A percentile compares a stretch with the other conserved stretches of the same genome.
Conservation (phyloP, 2,113 vertebrate genomes). For the Donacobius atricapilla region DNA sequence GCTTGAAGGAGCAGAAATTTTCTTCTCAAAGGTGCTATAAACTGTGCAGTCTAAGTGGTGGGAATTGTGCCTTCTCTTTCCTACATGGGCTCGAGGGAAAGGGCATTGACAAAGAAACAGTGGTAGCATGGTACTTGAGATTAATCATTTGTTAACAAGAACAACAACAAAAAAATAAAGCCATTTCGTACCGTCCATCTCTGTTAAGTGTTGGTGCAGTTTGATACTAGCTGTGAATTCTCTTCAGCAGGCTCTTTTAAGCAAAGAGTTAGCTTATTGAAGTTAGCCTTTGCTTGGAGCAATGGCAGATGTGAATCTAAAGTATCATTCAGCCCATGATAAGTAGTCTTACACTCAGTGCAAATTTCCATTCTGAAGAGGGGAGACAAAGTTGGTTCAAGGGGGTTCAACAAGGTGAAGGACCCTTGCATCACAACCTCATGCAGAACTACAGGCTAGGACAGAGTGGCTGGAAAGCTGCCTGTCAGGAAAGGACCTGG, state of each 20-base stretch:
- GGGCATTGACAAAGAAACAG: background rate
- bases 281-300: background rate
- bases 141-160: background rate
- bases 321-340: background rate
- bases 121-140: background rate
- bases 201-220: background rate
- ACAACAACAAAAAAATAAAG: background rate
- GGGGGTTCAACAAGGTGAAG: background rate
- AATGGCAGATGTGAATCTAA: background rate
- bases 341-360: background rate
- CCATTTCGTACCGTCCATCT: background rate
- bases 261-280: background rate
- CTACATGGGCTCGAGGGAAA: background rate
- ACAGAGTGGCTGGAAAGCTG: background rate
- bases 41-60: background rate
- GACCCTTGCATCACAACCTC: background rate
- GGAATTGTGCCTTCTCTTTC: background rate
- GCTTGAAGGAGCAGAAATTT: background rate
- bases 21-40: background rate
- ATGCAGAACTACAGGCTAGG: fast-evolving
- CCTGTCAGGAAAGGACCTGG: background rate
- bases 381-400: background rate
- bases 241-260: background rate
- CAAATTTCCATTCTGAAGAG: background rate
- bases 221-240: background rate